A percentile compares a stretch with the other conserved stretches of the same genome.
Conservation (phyloP, 2,797 vertebrate genomes). For the Micromesistius poutassou region DNA sequence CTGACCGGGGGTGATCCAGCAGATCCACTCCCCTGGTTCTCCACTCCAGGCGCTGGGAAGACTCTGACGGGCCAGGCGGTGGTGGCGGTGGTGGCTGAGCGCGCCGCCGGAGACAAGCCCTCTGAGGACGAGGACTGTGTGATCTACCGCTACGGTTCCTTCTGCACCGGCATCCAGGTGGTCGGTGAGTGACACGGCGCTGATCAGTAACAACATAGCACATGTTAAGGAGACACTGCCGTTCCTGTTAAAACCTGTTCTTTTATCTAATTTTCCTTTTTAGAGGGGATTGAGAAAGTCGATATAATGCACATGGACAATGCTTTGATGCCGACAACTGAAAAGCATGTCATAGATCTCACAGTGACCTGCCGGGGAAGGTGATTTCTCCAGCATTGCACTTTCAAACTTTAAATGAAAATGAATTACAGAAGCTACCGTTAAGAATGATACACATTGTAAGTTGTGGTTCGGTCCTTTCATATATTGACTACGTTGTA, state of each 20-base stretch:
- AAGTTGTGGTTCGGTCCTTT: neutral
- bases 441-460: neutral
- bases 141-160: slow-evolving; percentile 90
- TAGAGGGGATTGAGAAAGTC: slow-evolving; percentile 88
- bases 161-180: slow-evolving; percentile 80
- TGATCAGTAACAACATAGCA: neutral
- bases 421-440: neutral
- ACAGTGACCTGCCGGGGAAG: slow-evolving; percentile 88
- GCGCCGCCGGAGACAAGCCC: slow-evolving; percentile 59
- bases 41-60: slow-evolving; percentile 28
- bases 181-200: slow-evolving; percentile 75
- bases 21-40: neutral
- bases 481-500: neutral
- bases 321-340: slow-evolving; percentile 41
- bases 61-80: slow-evolving; percentile 44
- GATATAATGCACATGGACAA: slow-evolving; percentile 83
- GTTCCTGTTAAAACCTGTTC: neutral
- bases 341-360: slow-evolving; percentile 79
- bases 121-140: slow-evolving; percentile 69
- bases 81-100: slow-evolving; percentile 66
- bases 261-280: slow-evolving; percentile 6
- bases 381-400: slow-evolving; percentile 54
- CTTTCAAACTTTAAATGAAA: neutral
- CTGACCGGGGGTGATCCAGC: neutral
- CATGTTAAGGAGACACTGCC: neutral